Evolutionary conservation across 2,113 vertebrate species (phyloP).

Genomic region (Formicarius rufipectus): DNA sequence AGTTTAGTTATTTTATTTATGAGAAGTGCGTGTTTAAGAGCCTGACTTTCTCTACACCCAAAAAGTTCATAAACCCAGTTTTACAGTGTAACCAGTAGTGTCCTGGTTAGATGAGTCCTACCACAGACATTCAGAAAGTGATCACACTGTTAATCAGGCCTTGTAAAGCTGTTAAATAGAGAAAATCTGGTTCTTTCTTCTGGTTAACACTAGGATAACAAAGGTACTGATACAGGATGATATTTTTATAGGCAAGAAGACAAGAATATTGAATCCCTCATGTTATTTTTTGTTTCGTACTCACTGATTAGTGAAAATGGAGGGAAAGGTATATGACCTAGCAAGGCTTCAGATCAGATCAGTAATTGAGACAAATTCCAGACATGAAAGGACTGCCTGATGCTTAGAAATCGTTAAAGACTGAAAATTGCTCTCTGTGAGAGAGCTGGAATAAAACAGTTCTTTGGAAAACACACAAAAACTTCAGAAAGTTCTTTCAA

Average conservation of each 20-base stretch:
- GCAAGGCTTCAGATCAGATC: neutral
- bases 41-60: fast-evolving
- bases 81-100: neutral
- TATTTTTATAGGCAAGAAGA: neutral
- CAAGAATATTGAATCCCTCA: neutral
- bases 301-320: neutral
- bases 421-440: neutral
- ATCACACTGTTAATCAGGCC: neutral
- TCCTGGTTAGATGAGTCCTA: neutral
- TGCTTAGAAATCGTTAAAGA: neutral
- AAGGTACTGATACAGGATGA: neutral
- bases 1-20: neutral
- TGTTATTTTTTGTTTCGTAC: neutral
- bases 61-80: neutral
- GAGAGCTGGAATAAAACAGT: neutral
- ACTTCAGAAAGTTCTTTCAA: neutral
- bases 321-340: neutral
- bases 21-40: neutral
- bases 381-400: neutral
- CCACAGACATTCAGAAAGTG: neutral
- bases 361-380: neutral
- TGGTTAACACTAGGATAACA: neutral
- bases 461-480: neutral
- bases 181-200: neutral
- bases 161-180: neutral